Evolutionary conservation across 1,140 invertebrate genomes (phyloP).

Genomic region (Galendromus occidentalis): DNA sequence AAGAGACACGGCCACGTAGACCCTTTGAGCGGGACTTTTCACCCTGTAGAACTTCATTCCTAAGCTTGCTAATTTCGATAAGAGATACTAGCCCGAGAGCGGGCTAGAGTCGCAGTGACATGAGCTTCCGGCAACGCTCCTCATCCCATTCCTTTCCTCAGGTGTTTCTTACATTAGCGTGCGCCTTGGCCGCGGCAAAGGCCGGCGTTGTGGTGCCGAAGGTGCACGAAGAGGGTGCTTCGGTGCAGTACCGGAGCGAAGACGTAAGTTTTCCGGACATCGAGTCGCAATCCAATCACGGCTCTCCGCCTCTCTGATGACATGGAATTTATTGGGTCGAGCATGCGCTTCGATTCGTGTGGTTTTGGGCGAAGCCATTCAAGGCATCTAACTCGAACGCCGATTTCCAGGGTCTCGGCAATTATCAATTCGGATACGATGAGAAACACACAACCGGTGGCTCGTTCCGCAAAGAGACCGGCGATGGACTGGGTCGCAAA

Average conservation of each 20-base stretch:
- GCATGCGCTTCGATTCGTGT: background rate
- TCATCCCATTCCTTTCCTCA: background rate
- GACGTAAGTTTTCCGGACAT: background rate
- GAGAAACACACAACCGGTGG: slow-evolving; percentile 16
- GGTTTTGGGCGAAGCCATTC: background rate
- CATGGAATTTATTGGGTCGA: too few relatives aligned
- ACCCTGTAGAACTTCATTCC: too few relatives aligned
- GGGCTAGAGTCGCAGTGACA: too few relatives aligned
- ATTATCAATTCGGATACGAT: slow-evolving; percentile 19
- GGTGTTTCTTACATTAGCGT: background rate
- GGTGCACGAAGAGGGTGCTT: background rate
- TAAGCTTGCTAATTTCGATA: too few relatives aligned
- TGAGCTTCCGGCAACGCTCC: too few relatives aligned
- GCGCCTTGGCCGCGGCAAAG: background rate
- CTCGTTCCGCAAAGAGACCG: slow-evolving; percentile 17
- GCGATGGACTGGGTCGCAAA: slow-evolving; percentile 16
- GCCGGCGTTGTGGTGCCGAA: background rate
- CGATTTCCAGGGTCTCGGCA: slow-evolving; percentile 16
- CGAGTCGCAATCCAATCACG: background rate
- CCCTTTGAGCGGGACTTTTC: too few relatives aligned
- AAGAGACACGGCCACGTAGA: too few relatives aligned
- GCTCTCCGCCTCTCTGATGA: background rate
- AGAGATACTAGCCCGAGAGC: too few relatives aligned
- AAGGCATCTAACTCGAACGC: background rate
- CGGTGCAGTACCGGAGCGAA: background rate